These are phyloP conservation scores for Luidia sarsii DNA, from an alignment of 53 echinoderm and acorn worm species.

Conservation along the genomic window DNA sequence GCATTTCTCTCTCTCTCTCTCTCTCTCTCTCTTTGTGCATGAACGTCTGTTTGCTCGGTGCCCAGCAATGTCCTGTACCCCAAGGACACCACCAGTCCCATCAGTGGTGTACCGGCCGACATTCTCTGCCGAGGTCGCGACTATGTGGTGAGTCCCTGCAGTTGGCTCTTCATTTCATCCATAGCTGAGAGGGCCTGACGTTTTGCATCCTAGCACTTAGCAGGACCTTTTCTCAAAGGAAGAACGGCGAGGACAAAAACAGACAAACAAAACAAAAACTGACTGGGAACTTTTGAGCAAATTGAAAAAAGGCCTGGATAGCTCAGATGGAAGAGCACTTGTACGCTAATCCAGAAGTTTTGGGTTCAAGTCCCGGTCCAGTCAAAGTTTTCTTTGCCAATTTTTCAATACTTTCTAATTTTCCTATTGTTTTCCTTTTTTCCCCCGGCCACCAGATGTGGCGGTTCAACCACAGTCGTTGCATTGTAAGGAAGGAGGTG, in stretches of 20 bases:
- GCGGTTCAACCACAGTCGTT: slow-evolving; percentile 92
- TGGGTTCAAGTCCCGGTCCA: background rate
- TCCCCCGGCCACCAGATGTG: slow-evolving; percentile 72
- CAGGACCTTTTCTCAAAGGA: too few species aligned
- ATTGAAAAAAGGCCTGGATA: too few species aligned
- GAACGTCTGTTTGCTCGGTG: background rate
- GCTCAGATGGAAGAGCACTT: background rate
- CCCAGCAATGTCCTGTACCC: slow-evolving; percentile 94
- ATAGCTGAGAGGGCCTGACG: too few species aligned
- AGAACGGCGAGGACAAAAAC: too few species aligned
- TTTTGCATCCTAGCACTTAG: too few species aligned
- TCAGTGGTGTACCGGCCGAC: slow-evolving; percentile 89
- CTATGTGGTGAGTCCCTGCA: slow-evolving; percentile 79
- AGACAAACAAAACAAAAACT: too few species aligned
- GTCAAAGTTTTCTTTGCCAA: too few species aligned
- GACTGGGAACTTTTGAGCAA: too few species aligned
- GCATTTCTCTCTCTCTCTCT: background rate
- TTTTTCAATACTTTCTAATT: background rate
- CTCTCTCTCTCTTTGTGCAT: background rate
- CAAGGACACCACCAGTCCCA: slow-evolving; percentile 88
- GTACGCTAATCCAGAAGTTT: background rate
- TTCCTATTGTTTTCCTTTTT: background rate
- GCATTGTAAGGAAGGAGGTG: slow-evolving; percentile 86
- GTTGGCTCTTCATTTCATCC: too few species aligned
- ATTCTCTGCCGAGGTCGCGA: slow-evolving; percentile 90